phyloP scores from a whole-genome alignment of 2,888 invertebrate genomes.

The Octodonta nipae region DNA sequence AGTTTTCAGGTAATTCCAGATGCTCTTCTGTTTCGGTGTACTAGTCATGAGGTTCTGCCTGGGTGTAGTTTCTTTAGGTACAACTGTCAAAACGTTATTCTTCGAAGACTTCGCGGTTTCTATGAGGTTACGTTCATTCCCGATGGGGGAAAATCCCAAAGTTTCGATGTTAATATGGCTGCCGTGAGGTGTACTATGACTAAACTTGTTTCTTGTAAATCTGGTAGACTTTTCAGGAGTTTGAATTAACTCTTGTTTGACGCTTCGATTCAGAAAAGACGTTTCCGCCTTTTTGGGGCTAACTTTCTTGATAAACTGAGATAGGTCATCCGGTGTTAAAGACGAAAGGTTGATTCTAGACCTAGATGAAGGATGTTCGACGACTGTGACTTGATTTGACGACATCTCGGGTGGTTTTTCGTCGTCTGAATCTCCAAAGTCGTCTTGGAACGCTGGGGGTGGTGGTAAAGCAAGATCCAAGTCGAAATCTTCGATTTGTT shows the following conservation, averaged over 20 bases:
- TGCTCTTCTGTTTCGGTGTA: slow-evolving; percentile 29
- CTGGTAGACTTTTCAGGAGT: not conserved
- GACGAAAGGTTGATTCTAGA: too few relatives aligned
- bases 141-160: slow-evolving; percentile 13
- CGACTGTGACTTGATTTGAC: too few relatives aligned
- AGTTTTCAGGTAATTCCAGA: slow-evolving; percentile 23
- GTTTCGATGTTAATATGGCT: slow-evolving; percentile 3
- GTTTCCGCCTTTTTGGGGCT: too few relatives aligned
- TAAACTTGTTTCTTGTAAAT: not conserved
- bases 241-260: too few relatives aligned
- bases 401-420: too few relatives aligned
- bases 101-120: slow-evolving; percentile 2
- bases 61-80: slow-evolving; percentile 2
- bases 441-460: slow-evolving; percentile 18
- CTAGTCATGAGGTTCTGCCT: slow-evolving; percentile 16
- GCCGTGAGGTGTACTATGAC: slow-evolving; percentile 13
- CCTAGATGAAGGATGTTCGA: too few relatives aligned
- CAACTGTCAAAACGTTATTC: not conserved
- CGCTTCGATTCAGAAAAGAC: too few relatives aligned
- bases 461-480: slow-evolving; percentile 15
- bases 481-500: slow-evolving; percentile 10
- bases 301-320: too few relatives aligned
- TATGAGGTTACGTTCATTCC: too few relatives aligned
- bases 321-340: too few relatives aligned
- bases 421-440: not conserved